Conservation (phyloP, 2,888 invertebrate species). For the Unio pictorum region DNA sequence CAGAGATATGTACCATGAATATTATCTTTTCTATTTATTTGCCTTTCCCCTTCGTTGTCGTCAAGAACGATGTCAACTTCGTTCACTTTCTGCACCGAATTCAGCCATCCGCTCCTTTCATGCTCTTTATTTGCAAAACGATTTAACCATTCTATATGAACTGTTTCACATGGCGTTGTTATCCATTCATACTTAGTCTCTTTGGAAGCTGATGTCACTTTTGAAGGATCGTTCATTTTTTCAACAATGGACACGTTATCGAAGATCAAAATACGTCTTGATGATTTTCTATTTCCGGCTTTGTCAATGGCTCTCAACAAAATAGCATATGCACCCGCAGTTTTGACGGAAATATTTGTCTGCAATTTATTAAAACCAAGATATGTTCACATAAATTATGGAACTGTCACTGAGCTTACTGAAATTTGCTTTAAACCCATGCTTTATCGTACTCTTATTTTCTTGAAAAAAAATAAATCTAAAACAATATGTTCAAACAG, state of each 20-base stretch:
- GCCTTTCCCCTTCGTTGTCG: conserved; percentile 14
- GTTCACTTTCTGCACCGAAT: conserved; percentile 9
- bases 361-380: too few species aligned
- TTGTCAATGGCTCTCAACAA: conserved; percentile 20
- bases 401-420: too few species aligned
- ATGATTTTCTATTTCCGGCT: conserved; percentile 30
- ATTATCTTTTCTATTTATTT: conserved; percentile 7
- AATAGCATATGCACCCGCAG: too few species aligned
- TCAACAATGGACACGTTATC: conserved; percentile 29
- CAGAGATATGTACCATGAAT: background rate
- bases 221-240: background rate
- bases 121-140: conserved; percentile 29
- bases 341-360: too few species aligned
- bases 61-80: conserved; percentile 17
- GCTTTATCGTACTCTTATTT: too few species aligned
- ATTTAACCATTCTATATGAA: conserved; percentile 24
- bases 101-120: conserved; percentile 22
- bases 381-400: too few species aligned
- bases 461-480: too few species aligned
- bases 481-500: too few species aligned
- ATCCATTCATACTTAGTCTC: conserved; percentile 26
- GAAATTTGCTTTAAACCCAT: too few species aligned
- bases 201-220: conserved; percentile 9
- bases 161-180: conserved; percentile 6
- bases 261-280: conserved; percentile 29